A percentile compares a stretch with the other conserved stretches of the same genome.
Evolutionary conservation across 2,113 vertebrate species (phyloP).

Genomic region (Ia io): DNA sequence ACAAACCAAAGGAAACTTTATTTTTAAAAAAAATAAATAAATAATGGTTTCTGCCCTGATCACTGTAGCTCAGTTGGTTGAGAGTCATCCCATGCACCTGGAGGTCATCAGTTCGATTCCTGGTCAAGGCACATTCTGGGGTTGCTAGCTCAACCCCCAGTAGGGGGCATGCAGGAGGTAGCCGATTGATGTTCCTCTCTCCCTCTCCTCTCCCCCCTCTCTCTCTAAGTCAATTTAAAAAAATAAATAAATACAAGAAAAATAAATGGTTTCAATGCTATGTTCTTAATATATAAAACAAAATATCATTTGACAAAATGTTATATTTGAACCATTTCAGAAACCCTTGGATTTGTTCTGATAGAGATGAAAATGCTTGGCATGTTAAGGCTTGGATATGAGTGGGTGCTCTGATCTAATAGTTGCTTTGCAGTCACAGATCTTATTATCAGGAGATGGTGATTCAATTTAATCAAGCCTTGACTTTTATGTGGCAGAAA

Average conservation of each 20-base stretch:
- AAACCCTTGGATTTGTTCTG: slow-evolving; percentile 39
- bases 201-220: background rate
- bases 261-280: background rate
- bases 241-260: background rate
- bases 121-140: background rate
- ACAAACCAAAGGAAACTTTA: background rate
- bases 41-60: background rate
- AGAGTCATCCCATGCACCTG: background rate
- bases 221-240: background rate
- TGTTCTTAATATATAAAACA: slow-evolving; percentile 25
- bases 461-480: slow-evolving; percentile 71
- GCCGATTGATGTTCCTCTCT: no score
- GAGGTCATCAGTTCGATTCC: background rate
- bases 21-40: background rate
- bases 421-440: slow-evolving; percentile 26
- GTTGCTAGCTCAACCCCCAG: no score
- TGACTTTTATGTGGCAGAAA: slow-evolving; percentile 70
- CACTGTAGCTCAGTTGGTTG: background rate
- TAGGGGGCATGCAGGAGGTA: no score
- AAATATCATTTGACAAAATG: background rate
- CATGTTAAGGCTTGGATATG: background rate
- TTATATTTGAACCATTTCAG: background rate
- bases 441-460: slow-evolving; percentile 57
- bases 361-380: slow-evolving; percentile 48
- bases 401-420: background rate